Conservation (phyloP, 2,888 invertebrate genomes). For the Amorpha juglandis region DNA sequence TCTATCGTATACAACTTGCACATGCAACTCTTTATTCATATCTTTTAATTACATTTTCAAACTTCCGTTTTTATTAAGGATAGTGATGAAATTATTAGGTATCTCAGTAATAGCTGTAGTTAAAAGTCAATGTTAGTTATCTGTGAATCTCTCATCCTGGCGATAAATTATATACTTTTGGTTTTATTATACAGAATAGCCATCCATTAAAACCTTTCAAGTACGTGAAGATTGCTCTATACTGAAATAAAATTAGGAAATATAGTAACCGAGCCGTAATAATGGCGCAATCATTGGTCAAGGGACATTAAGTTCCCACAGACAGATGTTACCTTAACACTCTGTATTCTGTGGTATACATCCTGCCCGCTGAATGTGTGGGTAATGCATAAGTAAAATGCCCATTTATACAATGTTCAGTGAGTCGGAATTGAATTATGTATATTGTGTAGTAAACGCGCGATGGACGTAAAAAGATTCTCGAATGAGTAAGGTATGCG, state of each 20-base stretch:
- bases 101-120: background rate
- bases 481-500: background rate
- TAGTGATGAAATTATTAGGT: background rate
- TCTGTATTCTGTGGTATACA: conserved; percentile 31
- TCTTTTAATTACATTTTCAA: background rate
- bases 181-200: background rate
- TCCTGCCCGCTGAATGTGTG: conserved; percentile 6
- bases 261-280: conserved; percentile 4
- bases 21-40: background rate
- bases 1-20: background rate
- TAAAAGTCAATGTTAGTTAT: background rate
- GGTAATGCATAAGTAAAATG: conserved; percentile 26
- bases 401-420: conserved; percentile 17
- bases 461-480: conserved; percentile 19
- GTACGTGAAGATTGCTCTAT: background rate
- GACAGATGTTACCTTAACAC: conserved; percentile 32
- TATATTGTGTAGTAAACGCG: conserved; percentile 9
- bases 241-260: background rate
- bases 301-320: conserved; percentile 42
- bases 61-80: background rate
- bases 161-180: background rate
- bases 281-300: conserved; percentile 21
- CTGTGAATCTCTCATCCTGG: background rate
- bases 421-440: conserved; percentile 14
- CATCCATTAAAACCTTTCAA: background rate